A percentile compares a stretch with the other conserved stretches of the same genome.
Evolutionary conservation across 2,797 vertebrate genomes (phyloP).

Genomic region (Lerista edwardsae): DNA sequence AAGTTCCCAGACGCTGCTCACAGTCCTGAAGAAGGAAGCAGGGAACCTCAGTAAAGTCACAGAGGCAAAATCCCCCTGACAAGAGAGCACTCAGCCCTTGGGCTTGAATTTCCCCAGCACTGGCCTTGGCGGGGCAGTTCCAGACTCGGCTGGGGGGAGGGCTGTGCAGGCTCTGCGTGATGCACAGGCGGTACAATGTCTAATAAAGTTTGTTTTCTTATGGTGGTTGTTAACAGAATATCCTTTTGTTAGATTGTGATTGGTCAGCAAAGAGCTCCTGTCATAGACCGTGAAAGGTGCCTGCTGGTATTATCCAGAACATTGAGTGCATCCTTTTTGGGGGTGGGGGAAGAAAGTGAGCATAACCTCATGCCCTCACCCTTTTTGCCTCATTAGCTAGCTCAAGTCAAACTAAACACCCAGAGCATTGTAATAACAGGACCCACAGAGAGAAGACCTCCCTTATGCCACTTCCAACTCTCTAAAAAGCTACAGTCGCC

Average conservation of each 20-base stretch:
- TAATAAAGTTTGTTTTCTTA: conserved; percentile 50
- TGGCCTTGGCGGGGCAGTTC: background rate
- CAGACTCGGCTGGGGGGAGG: background rate
- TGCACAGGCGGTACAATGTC: background rate
- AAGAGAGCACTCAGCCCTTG: conserved; percentile 47
- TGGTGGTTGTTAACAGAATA: conserved; percentile 36
- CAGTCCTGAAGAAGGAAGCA: conserved; percentile 86
- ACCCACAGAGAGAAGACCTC: background rate
- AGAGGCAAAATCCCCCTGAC: conserved; percentile 51
- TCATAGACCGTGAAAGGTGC: background rate
- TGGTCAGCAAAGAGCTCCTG: background rate
- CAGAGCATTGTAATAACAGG: background rate
- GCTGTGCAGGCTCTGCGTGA: background rate
- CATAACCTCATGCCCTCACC: background rate
- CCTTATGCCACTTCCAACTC: background rate
- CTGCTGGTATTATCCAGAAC: background rate
- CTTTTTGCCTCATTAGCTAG: background rate
- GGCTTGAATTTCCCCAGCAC: conserved; percentile 31
- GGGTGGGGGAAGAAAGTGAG: background rate
- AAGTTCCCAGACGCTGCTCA: conserved; percentile 91
- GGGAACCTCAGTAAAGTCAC: conserved; percentile 85
- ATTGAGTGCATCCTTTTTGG: background rate
- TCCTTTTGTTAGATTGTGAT: conserved; percentile 12
- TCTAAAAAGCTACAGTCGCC: background rate
- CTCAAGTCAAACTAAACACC: no score